A percentile compares a stretch with the other conserved stretches of the same genome.
phyloP scores from a whole-genome alignment of 2,797 vertebrate genomes.

The Ptychadena robeensis region DNA sequence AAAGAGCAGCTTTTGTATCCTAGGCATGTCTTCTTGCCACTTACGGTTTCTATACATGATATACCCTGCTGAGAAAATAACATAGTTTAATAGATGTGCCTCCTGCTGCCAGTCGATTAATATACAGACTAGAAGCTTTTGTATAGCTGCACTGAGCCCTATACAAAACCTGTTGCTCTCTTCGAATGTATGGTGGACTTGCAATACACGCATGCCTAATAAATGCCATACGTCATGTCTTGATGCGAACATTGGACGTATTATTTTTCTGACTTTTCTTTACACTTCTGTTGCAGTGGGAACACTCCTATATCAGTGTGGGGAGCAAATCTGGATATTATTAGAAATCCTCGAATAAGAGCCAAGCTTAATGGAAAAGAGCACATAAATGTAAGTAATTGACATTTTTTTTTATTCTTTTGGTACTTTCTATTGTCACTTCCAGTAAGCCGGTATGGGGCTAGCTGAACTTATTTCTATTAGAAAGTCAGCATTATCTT shows the following conservation, averaged over 20 bases:
- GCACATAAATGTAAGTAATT: constrained; percentile 89
- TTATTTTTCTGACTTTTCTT: constrained; percentile 5
- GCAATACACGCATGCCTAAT: background rate
- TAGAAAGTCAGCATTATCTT: constrained; percentile 2
- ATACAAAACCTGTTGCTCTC: background rate
- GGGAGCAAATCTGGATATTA: constrained; percentile 95
- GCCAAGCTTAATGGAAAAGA: constrained; percentile 92
- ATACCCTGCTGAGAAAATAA: constrained; percentile 36
- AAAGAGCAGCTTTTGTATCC: background rate
- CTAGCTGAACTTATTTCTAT: background rate
- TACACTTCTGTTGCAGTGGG: constrained; percentile 76
- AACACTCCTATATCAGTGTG: constrained; percentile 94
- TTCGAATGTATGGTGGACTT: background rate
- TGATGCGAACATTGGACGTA: background rate
- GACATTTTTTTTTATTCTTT: background rate
- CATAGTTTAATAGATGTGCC: constrained; percentile 35
- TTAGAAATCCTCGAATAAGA: constrained; percentile 94
- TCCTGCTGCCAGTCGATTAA: constrained; percentile 29
- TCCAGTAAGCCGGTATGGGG: background rate
- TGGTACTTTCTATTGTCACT: background rate
- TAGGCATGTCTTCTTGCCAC: background rate
- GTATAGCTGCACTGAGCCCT: background rate
- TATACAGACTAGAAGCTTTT: constrained; percentile 12
- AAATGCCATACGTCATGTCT: background rate
- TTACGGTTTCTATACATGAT: background rate